phyloP scores from a whole-genome alignment of 1,140 invertebrate species.

The Nephila pilipes region DNA sequence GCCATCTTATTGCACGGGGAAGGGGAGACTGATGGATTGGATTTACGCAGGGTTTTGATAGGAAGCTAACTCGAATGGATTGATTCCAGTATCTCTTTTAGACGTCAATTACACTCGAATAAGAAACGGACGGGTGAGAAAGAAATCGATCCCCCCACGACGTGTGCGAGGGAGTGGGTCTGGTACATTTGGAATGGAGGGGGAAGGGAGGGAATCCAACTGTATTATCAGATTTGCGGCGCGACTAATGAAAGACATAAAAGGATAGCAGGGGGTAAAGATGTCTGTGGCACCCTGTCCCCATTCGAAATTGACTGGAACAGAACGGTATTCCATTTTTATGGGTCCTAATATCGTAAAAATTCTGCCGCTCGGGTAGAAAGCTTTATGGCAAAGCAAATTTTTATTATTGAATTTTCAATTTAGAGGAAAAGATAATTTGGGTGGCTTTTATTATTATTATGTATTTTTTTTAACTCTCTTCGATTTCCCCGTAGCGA shows the following conservation, averaged over 20 bases:
- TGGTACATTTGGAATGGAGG: background rate
- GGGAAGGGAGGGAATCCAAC: background rate
- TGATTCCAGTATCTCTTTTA: conserved; percentile 32
- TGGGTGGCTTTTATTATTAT: background rate
- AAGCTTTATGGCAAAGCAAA: conserved; percentile 25
- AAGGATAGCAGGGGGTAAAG: conserved; percentile 4
- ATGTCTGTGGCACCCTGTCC: conserved; percentile 9
- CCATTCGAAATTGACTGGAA: conserved; percentile 10
- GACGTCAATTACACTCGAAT: conserved; percentile 50
- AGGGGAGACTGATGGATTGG: background rate
- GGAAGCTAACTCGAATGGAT: background rate
- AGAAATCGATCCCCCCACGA: background rate
- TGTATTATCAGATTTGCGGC: conserved; percentile 56
- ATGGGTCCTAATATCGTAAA: conserved; percentile 26
- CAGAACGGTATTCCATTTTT: conserved; percentile 11
- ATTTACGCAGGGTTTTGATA: background rate
- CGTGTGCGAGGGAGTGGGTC: background rate
- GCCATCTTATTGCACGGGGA: background rate
- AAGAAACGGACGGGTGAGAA: conserved; percentile 11
- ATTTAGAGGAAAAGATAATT: conserved; percentile 21
- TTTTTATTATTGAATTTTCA: conserved; percentile 64
- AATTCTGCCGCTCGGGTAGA: background rate
- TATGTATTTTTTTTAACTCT: background rate
- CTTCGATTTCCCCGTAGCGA: background rate
- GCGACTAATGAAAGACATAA: conserved; percentile 64